These are phyloP conservation scores for Eremophila alpestris DNA, from an alignment of 2,797 vertebrate species.

Conservation along the genomic window DNA sequence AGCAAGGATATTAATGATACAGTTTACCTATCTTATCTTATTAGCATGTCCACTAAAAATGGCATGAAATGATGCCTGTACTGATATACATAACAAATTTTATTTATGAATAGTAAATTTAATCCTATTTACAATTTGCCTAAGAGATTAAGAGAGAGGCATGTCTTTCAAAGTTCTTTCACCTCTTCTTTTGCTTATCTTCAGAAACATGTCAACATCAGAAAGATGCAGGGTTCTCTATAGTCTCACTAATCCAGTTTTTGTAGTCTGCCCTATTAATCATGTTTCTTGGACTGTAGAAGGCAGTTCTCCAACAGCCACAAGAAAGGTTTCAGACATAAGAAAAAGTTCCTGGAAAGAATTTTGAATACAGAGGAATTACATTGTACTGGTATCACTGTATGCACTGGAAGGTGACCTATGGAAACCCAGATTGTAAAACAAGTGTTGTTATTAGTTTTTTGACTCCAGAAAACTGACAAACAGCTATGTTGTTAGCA, in stretches of 20 bases:
- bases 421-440: background rate
- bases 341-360: background rate
- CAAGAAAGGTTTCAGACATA: background rate
- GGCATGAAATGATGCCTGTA: background rate
- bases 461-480: background rate
- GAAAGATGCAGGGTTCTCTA: background rate
- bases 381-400: fast-evolving
- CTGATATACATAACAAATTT: background rate
- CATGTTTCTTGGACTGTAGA: background rate
- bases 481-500: background rate
- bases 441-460: background rate
- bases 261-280: background rate
- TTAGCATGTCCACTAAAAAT: background rate
- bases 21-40: background rate
- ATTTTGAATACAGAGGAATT: background rate
- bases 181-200: background rate
- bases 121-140: background rate
- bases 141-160: background rate
- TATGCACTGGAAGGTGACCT: background rate
- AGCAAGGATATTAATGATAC: background rate
- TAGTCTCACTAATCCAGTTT: background rate
- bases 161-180: background rate
- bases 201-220: background rate
- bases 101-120: background rate
- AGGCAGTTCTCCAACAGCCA: background rate